Conservation (phyloP, 2,888 invertebrate genomes). For the Melikaiella ostensackeni region DNA sequence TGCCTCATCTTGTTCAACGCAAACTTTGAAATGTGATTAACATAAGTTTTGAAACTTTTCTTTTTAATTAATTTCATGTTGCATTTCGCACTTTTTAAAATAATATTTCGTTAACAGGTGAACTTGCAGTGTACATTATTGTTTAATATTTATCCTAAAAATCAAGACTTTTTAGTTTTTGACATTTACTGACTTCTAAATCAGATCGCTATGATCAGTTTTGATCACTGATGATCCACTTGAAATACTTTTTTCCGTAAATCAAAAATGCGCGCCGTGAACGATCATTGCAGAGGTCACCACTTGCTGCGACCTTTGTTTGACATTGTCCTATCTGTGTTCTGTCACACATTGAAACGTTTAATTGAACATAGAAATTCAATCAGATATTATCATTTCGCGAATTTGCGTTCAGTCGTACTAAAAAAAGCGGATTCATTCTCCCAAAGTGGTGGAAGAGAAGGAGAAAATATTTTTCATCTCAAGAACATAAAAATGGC, state of each 20-base stretch:
- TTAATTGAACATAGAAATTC: slow-evolving; percentile 24
- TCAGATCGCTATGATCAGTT: too few species aligned
- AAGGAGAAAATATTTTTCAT: slow-evolving; percentile 4
- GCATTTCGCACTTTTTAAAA: background rate
- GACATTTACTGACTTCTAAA: background rate
- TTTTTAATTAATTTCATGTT: background rate
- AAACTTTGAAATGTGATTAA: background rate
- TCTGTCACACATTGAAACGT: slow-evolving; percentile 29
- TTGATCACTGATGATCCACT: background rate
- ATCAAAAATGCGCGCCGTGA: slow-evolving; percentile 56
- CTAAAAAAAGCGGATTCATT: slow-evolving; percentile 4
- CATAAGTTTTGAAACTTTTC: background rate
- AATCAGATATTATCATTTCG: background rate
- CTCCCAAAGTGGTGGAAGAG: slow-evolving; percentile 17
- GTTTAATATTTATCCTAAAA: background rate
- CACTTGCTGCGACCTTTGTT: slow-evolving; percentile 70
- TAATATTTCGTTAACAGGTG: background rate
- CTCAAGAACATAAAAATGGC: slow-evolving; percentile 81
- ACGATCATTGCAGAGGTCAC: slow-evolving; percentile 61
- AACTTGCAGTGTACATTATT: background rate
- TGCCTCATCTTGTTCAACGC: background rate
- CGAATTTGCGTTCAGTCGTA: background rate
- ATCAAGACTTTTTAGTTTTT: background rate
- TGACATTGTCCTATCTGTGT: slow-evolving; percentile 66
- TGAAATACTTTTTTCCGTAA: background rate